phyloP scores from a whole-genome alignment of 2,888 invertebrate genomes.

The Ariolimax columbianus region DNA sequence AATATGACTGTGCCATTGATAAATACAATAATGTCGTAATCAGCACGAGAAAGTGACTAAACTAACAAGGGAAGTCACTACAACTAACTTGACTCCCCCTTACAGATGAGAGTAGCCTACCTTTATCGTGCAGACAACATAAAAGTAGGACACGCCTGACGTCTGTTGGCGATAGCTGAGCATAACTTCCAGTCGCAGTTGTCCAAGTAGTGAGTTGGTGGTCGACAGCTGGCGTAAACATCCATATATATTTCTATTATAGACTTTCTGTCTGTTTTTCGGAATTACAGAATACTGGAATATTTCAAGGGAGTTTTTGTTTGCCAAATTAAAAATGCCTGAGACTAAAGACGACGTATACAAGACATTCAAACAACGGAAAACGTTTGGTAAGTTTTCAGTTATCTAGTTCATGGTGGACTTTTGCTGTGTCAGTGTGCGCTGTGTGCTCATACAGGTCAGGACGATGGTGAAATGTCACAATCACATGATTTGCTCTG shows the following conservation, averaged over 20 bases:
- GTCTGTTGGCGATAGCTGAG: too few species aligned
- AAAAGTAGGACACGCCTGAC: background rate
- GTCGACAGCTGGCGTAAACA: background rate
- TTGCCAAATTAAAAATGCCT: background rate
- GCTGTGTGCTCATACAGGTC: too few species aligned
- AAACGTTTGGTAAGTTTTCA: slow-evolving; percentile 77
- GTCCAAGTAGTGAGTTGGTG: background rate
- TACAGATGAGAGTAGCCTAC: background rate
- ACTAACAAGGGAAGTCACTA: background rate
- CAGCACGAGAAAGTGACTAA: too few species aligned
- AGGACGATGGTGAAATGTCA: too few species aligned
- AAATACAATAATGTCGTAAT: too few species aligned
- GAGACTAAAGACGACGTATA: slow-evolving; percentile 52
- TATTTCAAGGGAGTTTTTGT: background rate
- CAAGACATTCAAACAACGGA: slow-evolving; percentile 78
- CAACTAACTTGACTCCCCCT: background rate
- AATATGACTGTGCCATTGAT: too few species aligned
- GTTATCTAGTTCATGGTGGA: too few species aligned
- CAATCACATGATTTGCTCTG: too few species aligned
- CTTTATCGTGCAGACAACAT: background rate
- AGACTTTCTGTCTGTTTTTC: too few species aligned
- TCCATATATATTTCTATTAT: background rate
- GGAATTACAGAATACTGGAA: too few species aligned
- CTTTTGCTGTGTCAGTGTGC: too few species aligned
- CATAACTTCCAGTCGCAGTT: too few species aligned